Evolutionary conservation across 2,797 vertebrate species (phyloP), one percentile per base, ranked within the genome.

Genomic region (Valencia hispanica): DNA sequence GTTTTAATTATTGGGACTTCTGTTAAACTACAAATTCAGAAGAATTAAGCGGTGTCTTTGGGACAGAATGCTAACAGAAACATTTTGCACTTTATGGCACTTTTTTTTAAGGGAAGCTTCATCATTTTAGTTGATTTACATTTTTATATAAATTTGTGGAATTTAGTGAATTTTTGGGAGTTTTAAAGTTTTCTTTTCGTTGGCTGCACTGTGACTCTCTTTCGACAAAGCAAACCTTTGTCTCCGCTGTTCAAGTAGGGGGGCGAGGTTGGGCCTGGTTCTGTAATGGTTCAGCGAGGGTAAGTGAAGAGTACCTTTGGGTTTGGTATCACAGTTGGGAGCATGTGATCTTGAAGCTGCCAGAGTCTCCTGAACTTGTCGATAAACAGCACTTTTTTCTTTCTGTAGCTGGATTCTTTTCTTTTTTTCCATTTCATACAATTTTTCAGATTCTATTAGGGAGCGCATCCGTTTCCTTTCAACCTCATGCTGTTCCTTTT

Each of bases 221-320:
- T 51, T 51, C 48, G 4, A 22, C 48, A 51, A 7, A 20, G 4
- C 48, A 50, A 50, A 4, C 45, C 14, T 3, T 18, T 14, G 1
- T 55, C 11, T 11, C 8, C 0, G 9, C 11, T 3, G 15, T 1
- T n/a, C 51, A 53, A 0, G 25, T 3, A 53, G 25, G 53, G n/a
- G n/a, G 2, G 14, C 25, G 14, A 4, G 7, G 3, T 27, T 5
- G 4, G 11, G n/a, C 0, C 5, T 6, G 25, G 4, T 30, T 22
- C 6, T 30, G 12, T 1, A 12, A 5, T 5, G n/a, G 30, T 27
- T 27, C 55, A 17, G 27, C 14, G 1, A 30, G 30, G 14, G 12
- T 17, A 1, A 12, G 25, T 10, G n/a, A 27, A n/a, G 9, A 27
- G 10, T 12, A 1, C 3, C 9, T 47, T 9, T 57, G 27, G 55